phyloP scores from a whole-genome alignment of 2,888 invertebrate species.

The Sialis fuliginosa region DNA sequence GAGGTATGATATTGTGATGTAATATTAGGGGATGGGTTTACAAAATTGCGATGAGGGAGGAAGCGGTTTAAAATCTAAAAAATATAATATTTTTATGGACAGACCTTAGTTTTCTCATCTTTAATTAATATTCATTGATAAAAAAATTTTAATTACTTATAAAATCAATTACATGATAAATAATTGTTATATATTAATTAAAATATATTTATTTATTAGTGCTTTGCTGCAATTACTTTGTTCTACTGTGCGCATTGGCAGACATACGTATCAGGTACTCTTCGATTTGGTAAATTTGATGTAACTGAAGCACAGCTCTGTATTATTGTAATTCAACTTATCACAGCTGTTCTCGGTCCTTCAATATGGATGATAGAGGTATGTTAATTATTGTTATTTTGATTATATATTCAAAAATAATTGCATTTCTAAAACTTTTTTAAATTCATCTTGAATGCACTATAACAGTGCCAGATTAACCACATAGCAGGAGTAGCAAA shows the following conservation, averaged over 20 bases:
- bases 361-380: slow-evolving; percentile 71
- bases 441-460: too few species aligned
- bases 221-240: slow-evolving; percentile 83
- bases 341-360: slow-evolving; percentile 76
- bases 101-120: background rate
- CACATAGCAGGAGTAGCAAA: too few species aligned
- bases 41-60: too few species aligned
- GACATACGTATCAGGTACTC: slow-evolving; percentile 92
- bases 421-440: too few species aligned
- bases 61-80: too few species aligned
- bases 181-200: background rate
- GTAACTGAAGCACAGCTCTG: slow-evolving; percentile 96
- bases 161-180: background rate
- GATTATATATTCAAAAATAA: too few species aligned
- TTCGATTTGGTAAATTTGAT: slow-evolving; percentile 82
- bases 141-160: background rate
- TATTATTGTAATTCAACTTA: slow-evolving; percentile 73
- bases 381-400: slow-evolving; percentile 7
- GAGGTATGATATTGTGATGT: too few species aligned
- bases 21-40: too few species aligned
- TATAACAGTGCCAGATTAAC: too few species aligned
- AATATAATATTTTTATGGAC: too few species aligned
- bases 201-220: slow-evolving; percentile 30
- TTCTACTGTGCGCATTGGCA: slow-evolving; percentile 99
- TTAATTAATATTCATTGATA: background rate